Percentiles rank a stretch among this genome's conserved stretches.
Evolutionary conservation across 2,113 vertebrate genomes (phyloP).

Genomic region (Oriolus oriolus): DNA sequence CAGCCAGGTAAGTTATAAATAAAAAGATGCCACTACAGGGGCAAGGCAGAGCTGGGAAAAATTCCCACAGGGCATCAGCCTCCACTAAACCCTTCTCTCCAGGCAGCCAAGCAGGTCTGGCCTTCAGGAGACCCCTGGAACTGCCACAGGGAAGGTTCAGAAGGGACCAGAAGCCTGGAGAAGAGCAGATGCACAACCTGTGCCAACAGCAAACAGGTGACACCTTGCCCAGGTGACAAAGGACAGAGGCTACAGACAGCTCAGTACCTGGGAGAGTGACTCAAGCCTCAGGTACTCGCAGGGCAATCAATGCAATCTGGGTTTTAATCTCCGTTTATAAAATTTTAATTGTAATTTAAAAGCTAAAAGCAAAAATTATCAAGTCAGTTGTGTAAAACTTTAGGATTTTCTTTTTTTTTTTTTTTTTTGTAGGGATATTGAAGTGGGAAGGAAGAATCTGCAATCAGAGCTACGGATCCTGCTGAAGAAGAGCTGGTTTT

Average conservation of each 20-base stretch:
- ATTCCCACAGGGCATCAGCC: not conserved
- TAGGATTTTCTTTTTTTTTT: fast-evolving
- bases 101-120: not conserved
- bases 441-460: not conserved
- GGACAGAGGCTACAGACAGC: not conserved
- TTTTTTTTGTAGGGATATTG: not conserved
- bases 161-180: not conserved
- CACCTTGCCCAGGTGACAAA: not conserved
- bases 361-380: not conserved
- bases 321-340: not conserved
- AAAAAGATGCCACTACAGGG: not conserved
- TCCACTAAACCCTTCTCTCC: not conserved
- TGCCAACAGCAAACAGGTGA: not conserved
- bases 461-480: not conserved
- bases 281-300: not conserved
- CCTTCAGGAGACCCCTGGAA: not conserved
- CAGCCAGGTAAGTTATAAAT: not conserved
- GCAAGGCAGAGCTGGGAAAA: not conserved
- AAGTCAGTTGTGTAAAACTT: not conserved
- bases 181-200: not conserved
- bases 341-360: not conserved
- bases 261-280: not conserved
- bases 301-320: not conserved
- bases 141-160: not conserved
- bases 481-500: not conserved